These are phyloP conservation scores for Lasioglossum villosulum DNA, from an alignment of 2,888 invertebrate species.

Conservation along the genomic window DNA sequence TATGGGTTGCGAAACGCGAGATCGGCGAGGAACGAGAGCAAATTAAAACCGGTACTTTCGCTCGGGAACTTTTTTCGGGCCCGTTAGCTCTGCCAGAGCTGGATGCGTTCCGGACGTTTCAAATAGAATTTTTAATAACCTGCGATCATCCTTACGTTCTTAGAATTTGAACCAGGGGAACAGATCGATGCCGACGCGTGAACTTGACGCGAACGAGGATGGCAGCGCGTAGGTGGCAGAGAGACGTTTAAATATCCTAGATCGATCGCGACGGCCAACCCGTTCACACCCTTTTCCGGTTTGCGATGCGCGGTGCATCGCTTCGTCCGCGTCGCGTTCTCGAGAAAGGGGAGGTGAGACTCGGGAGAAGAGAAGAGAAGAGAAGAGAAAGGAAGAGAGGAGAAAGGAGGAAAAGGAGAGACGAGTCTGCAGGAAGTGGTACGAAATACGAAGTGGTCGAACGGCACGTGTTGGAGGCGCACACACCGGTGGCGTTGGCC, in stretches of 20 bases:
- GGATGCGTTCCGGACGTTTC: background rate
- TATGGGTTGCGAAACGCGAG: background rate
- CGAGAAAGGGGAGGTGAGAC: slow-evolving; percentile 47
- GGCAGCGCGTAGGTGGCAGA: background rate
- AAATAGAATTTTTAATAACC: background rate
- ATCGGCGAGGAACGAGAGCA: background rate
- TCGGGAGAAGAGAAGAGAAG: slow-evolving; percentile 24
- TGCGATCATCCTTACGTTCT: no score
- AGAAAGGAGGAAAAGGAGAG: slow-evolving; percentile 48
- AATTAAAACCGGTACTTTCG: background rate
- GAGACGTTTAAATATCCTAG: background rate
- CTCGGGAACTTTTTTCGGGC: background rate
- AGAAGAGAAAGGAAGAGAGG: slow-evolving; percentile 30
- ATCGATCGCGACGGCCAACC: background rate
- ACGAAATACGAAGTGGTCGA: slow-evolving; percentile 71
- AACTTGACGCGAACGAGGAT: background rate
- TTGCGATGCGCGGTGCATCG: slow-evolving; percentile 77
- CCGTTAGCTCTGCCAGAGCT: background rate
- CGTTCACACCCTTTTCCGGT: slow-evolving; percentile 24
- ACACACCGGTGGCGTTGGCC: slow-evolving; percentile 62
- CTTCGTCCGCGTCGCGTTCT: slow-evolving; percentile 69
- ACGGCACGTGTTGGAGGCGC: slow-evolving; percentile 76
- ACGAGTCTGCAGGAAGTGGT: slow-evolving; percentile 58
- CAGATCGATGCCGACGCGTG: background rate
- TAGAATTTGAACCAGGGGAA: background rate